phyloP scores from a whole-genome alignment of 1,140 invertebrate genomes.

The Leptinotarsa lineolata region DNA sequence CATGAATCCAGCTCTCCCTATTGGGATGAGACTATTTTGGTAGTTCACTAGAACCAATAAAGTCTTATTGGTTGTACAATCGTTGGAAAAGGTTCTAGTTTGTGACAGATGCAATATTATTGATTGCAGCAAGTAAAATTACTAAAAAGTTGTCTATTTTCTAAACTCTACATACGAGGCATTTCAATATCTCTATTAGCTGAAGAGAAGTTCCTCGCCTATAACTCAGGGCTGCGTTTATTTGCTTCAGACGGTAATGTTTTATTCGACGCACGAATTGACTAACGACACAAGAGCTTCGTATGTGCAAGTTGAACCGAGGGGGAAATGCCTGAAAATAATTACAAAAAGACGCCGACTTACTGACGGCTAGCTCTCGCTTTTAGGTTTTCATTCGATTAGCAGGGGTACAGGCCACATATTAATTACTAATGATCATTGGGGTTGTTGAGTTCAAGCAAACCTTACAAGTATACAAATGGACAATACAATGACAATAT shows the following conservation, averaged over 20 bases:
- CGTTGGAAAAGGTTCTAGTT: too few relatives aligned
- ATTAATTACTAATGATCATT: not conserved
- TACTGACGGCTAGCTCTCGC: not conserved
- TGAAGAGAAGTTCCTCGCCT: not conserved
- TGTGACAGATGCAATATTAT: too few relatives aligned
- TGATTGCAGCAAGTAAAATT: too few relatives aligned
- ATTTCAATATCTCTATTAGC: too few relatives aligned
- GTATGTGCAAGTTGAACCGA: not conserved
- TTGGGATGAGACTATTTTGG: too few relatives aligned
- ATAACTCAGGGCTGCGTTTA: not conserved
- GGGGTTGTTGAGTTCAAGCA: not conserved
- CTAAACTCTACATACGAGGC: too few relatives aligned
- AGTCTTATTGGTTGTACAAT: too few relatives aligned
- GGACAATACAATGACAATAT: too few relatives aligned
- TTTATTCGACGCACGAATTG: not conserved
- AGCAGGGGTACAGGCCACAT: not conserved
- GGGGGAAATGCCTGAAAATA: conserved; percentile 8
- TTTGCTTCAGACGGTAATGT: not conserved
- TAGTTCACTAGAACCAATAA: too few relatives aligned
- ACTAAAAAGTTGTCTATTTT: too few relatives aligned
- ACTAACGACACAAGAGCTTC: not conserved
- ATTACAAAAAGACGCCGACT: not conserved
- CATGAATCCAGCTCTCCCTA: too few relatives aligned
- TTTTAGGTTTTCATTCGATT: conserved; percentile 4
- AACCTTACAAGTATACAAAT: too few relatives aligned